Evolutionary conservation across 2,888 invertebrate genomes (phyloP).

Genomic region (Phalera bucephala): DNA sequence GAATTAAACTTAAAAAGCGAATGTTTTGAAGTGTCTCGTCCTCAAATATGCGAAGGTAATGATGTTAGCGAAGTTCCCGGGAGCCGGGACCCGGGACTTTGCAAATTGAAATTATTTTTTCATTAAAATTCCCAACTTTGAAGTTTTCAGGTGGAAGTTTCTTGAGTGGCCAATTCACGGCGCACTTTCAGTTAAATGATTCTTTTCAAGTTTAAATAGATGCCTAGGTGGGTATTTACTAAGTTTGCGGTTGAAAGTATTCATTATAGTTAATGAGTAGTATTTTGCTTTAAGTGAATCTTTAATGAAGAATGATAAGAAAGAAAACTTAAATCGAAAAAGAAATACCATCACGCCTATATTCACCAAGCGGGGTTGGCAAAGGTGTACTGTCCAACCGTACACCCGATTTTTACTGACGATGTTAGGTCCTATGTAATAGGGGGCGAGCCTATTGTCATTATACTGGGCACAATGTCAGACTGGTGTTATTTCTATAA

Average conservation of each 20-base stretch:
- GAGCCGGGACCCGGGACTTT: constrained; percentile 44
- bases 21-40: constrained; percentile 56
- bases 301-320: not conserved
- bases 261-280: constrained; percentile 22
- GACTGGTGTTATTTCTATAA: no score
- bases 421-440: no score
- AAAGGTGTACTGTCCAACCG: no score
- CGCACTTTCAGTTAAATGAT: constrained; percentile 53
- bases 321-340: not conserved
- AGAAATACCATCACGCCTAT: no score
- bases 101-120: constrained; percentile 81
- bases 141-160: constrained; percentile 70
- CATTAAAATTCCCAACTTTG: constrained; percentile 69
- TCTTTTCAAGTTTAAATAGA: constrained; percentile 46
- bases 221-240: constrained; percentile 33
- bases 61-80: constrained; percentile 52
- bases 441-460: no score
- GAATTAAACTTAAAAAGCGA: constrained; percentile 42
- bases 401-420: no score
- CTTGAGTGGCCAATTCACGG: constrained; percentile 61
- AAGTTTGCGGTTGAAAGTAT: constrained; percentile 20
- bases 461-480: no score
- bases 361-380: no score
- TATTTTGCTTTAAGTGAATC: not conserved
- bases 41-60: constrained; percentile 72